Base-by-base conservation (phyloP, 1,140 invertebrate genomes). In the Homalodisca vitripennis region DNA sequence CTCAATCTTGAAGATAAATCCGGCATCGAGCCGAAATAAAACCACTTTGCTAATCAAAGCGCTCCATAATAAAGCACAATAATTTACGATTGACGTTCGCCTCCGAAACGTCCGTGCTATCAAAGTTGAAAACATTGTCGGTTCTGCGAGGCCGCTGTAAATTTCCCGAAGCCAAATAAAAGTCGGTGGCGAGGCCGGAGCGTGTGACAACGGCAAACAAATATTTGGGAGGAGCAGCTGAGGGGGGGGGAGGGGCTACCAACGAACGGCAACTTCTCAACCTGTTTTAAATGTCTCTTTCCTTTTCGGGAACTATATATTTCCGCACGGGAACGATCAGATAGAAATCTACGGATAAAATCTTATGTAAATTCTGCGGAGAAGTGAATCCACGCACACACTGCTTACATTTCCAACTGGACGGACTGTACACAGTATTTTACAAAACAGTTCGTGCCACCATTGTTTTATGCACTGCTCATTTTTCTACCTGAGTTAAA, bases 71-170 rank as follows among this genome's bases (percentile, higher is more conserved):
- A 51, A 51, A 51, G 48, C 48, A 51, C 48, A 20, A 51, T 51
- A 51, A 51, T 51, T 51, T 51, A 51, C 48, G 48, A 51, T 51
- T 22, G 48, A 22, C 48, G 22, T 51, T 51, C 22, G 48, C 48
- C n/a, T 22, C 48, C n/a, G 48, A 51, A n/a, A 51, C 48, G 48
- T 51, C 48, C n/a, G n/a, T 22, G 48, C 48, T 51, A 51, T 51
- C 48, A 51, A 51, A 51, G 48, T 22, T 51, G 48, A 51, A 51
- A 51, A 51, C 48, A 51, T 51, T 51, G 48, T 51, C 48, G 48
- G 48, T 3, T n/a, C 48, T 51, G 3, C 22, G 14, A 10, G 48
- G 3, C 48, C n/a, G 48, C n/a, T 51, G 48, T 51, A 51, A 51
- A 51, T 51, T 51, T n/a, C 48, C 3, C 17, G 48, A 51, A 14